phyloP scores from a whole-genome alignment of 2,797 vertebrate genomes.

The Cuniculus paca region DNA sequence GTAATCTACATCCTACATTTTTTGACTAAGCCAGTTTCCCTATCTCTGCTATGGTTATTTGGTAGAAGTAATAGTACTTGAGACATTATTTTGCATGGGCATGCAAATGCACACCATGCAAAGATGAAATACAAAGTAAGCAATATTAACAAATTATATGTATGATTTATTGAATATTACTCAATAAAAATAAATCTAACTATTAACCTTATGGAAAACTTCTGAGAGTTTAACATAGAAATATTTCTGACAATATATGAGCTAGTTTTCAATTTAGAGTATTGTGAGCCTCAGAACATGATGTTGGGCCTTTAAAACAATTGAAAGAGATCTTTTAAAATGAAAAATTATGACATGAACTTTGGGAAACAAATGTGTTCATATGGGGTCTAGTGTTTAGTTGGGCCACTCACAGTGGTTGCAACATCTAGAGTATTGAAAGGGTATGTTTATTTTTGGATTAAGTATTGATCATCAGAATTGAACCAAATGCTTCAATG shows the following conservation, averaged over 20 bases:
- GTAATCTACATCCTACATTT: neutral
- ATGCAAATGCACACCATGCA: neutral
- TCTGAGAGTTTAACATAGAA: slow-evolving; percentile 38
- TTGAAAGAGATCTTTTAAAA: slow-evolving; percentile 14
- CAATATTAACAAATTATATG: neutral
- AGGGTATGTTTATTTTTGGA: slow-evolving; percentile 42
- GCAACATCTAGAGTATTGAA: slow-evolving; percentile 56
- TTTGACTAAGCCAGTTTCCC: neutral
- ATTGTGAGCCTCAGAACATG: neutral
- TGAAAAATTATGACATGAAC: slow-evolving; percentile 42
- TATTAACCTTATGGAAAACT: slow-evolving; percentile 9
- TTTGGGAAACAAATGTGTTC: slow-evolving; percentile 3
- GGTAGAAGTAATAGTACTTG: neutral
- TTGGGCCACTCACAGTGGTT: slow-evolving; percentile 49
- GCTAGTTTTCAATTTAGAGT: neutral
- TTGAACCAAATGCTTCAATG: slow-evolving; percentile 25
- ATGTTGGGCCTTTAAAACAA: slow-evolving; percentile 1
- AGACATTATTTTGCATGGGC: neutral
- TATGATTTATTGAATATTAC: neutral
- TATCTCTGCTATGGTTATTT: neutral
- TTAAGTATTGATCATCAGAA: slow-evolving; percentile 25
- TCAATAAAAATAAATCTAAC: slow-evolving; percentile 42
- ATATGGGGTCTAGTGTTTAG: slow-evolving; percentile 60
- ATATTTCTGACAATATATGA: slow-evolving; percentile 20
- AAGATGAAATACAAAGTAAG: slow-evolving; percentile 35